Evolutionary conservation across 1,140 invertebrate genomes (phyloP).

Genomic region (Platyura marginata): DNA sequence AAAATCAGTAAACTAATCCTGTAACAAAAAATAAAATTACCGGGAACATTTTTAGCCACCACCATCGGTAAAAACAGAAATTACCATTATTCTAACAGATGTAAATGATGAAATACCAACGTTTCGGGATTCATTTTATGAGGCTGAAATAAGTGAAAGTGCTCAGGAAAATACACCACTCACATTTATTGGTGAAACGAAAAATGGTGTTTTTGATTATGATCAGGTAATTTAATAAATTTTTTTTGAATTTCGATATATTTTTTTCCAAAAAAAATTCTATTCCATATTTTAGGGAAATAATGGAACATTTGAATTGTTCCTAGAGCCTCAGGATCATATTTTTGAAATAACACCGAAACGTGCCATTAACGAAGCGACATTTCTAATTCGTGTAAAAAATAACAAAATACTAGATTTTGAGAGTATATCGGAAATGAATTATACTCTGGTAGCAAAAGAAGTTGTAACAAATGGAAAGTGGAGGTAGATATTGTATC

Average conservation of each 20-base stretch:
- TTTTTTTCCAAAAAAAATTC: conserved; percentile 8
- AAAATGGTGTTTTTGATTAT: conserved; percentile 80
- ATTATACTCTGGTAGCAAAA: conserved; percentile 70
- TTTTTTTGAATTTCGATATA: conserved; percentile 1
- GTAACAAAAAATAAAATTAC: not conserved
- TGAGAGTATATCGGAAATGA: conserved; percentile 59
- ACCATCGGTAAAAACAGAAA: conserved; percentile 66
- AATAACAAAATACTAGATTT: conserved; percentile 69
- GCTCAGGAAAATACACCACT: conserved; percentile 77
- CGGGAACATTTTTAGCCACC: conserved; percentile 29
- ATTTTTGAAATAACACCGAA: conserved; percentile 81
- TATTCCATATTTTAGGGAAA: conserved; percentile 69
- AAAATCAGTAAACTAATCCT: not conserved
- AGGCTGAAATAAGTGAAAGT: conserved; percentile 83
- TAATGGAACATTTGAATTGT: conserved; percentile 80
- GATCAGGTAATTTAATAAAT: conserved; percentile 48
- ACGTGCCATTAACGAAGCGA: conserved; percentile 78
- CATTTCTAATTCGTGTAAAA: conserved; percentile 77
- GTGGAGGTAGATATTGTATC: conserved; percentile 20
- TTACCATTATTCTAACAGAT: conserved; percentile 84
- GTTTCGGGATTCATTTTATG: conserved; percentile 59
- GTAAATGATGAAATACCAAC: conserved; percentile 84
- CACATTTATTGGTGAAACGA: conserved; percentile 58
- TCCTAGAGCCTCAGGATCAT: conserved; percentile 56
- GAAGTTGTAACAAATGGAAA: conserved; percentile 44